Evolutionary conservation across 2,888 invertebrate species (phyloP).

Genomic region (Epinotia bilunana): DNA sequence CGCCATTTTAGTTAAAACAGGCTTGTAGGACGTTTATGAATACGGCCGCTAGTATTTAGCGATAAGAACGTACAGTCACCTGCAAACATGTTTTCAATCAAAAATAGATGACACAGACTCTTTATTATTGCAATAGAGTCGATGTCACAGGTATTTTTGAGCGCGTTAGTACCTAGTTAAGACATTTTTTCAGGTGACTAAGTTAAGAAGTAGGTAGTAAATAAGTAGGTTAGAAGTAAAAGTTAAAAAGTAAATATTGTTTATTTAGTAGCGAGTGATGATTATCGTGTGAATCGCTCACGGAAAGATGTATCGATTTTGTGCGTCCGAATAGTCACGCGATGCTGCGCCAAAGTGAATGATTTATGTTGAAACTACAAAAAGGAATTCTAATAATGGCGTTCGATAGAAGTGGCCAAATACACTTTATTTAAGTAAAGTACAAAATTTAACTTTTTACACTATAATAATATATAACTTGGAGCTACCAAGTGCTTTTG

Average conservation of each 20-base stretch:
- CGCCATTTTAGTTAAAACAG: no score
- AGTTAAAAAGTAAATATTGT: neutral
- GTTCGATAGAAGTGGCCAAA: neutral
- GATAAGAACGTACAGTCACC: neutral
- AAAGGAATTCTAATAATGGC: neutral
- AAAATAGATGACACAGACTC: neutral
- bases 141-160: neutral
- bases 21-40: no score
- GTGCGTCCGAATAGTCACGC: conserved; percentile 14
- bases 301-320: conserved; percentile 7
- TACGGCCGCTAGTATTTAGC: no score
- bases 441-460: neutral
- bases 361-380: conserved; percentile 5
- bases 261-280: neutral
- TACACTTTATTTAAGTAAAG: no score
- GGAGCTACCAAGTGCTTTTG: no score
- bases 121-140: neutral
- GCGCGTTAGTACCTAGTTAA: neutral
- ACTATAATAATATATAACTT: no score
- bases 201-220: no score
- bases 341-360: conserved; percentile 19
- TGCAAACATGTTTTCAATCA: neutral
- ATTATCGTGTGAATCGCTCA: conserved; percentile 15
- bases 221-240: no score
- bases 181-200: neutral